phyloP scores from a whole-genome alignment of 2,113 vertebrate species.

The Hydrochoerus hydrochaeris region DNA sequence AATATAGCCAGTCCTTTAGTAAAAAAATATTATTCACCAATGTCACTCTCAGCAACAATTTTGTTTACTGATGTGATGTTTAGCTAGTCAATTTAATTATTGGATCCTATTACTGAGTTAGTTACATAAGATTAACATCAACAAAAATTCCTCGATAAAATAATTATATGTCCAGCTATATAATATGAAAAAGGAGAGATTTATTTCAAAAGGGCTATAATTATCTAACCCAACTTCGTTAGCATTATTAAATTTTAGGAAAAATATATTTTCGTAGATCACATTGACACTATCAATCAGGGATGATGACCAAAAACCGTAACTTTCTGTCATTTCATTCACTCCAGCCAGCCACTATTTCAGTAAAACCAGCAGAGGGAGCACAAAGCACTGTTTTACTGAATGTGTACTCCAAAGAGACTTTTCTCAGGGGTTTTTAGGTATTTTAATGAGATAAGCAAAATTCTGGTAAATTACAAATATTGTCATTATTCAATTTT shows the following conservation, averaged over 20 bases:
- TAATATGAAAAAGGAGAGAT: constrained; percentile 12
- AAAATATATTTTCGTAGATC: constrained; percentile 34
- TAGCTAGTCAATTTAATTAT: not conserved
- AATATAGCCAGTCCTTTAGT: not conserved
- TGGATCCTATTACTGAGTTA: not conserved
- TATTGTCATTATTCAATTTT: constrained; percentile 32
- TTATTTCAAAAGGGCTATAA: not conserved
- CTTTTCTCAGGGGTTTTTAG: not conserved
- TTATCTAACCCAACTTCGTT: not conserved
- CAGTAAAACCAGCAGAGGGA: constrained; percentile 86
- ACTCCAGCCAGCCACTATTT: not conserved
- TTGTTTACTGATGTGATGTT: not conserved
- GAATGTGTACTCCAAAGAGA: constrained; percentile 27
- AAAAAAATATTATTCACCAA: not conserved
- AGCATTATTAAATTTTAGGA: not conserved
- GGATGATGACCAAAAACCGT: not conserved
- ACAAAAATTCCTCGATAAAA: not conserved
- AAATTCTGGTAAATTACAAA: constrained; percentile 54
- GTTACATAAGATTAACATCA: not conserved
- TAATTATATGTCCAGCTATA: not conserved
- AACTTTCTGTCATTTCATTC: constrained; percentile 36
- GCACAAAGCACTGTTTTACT: constrained; percentile 73
- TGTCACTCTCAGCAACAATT: not conserved
- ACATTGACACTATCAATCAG: not conserved
- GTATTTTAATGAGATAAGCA: not conserved